These are phyloP conservation scores for Meiosimyza platycephala DNA, from an alignment of 2,888 invertebrate genomes.

Conservation along the genomic window DNA sequence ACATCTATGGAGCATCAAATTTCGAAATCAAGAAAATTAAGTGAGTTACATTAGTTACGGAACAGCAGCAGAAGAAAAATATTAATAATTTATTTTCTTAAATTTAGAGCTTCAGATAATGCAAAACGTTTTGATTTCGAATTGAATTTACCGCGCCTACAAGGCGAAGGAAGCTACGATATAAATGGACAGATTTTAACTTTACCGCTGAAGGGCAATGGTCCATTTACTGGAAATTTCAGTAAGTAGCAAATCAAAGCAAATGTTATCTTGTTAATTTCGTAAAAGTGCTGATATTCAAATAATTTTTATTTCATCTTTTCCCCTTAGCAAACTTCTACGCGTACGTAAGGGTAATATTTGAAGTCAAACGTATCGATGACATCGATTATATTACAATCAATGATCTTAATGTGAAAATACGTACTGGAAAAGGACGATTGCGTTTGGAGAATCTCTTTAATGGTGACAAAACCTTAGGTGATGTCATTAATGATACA, in stretches of 20 bases:
- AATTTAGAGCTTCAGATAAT: constrained; percentile 47
- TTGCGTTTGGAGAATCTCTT: constrained; percentile 80
- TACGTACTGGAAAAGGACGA: constrained; percentile 75
- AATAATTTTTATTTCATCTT: neutral
- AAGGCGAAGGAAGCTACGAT: constrained; percentile 74
- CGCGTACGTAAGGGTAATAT: constrained; percentile 73
- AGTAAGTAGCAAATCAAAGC: constrained; percentile 74
- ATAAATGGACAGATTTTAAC: constrained; percentile 77
- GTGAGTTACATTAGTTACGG: constrained; percentile 39
- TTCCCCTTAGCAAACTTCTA: constrained; percentile 73
- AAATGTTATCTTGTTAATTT: neutral
- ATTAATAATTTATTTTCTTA: neutral
- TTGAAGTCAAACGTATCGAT: constrained; percentile 70
- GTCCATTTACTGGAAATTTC: constrained; percentile 77
- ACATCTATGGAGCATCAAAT: constrained; percentile 74
- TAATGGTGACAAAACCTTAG: constrained; percentile 77
- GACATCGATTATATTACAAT: constrained; percentile 73
- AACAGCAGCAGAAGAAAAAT: neutral
- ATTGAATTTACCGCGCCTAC: constrained; percentile 72
- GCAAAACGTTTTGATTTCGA: constrained; percentile 70
- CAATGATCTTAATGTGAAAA: constrained; percentile 74
- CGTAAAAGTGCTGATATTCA: neutral
- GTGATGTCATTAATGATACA: constrained; percentile 76
- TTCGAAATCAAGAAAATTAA: constrained; percentile 72
- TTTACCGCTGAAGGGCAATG: constrained; percentile 79